Percentiles rank a stretch among this genome's conserved stretches.
phyloP scores from a whole-genome alignment of 2,113 vertebrate species.

The Vulpes vulpes region DNA sequence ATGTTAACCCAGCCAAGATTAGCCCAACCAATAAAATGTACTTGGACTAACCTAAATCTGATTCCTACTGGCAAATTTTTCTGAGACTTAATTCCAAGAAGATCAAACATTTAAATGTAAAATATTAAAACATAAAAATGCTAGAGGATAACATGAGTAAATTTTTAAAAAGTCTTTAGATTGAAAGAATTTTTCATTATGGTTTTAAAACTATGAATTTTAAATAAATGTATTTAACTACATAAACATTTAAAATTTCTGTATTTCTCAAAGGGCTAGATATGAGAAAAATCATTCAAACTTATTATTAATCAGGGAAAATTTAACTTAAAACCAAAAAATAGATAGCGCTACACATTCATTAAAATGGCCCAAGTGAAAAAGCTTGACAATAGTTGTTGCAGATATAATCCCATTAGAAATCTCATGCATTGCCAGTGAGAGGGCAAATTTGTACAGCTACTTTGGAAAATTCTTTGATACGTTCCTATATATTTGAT shows the following conservation, averaged over 20 bases:
- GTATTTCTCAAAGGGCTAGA: neutral
- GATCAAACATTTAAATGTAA: constrained; percentile 29
- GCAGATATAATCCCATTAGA: neutral
- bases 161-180: constrained; percentile 37
- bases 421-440: neutral
- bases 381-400: neutral
- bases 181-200: neutral
- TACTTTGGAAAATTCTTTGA: neutral
- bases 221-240: neutral
- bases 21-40: neutral
- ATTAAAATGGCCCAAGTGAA: neutral
- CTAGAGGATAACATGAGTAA: neutral
- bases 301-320: neutral
- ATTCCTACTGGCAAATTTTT: neutral
- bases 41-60: neutral
- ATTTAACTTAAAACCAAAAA: neutral
- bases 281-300: neutral
- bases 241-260: neutral
- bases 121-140: neutral
- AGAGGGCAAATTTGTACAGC: neutral
- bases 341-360: neutral
- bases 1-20: neutral
- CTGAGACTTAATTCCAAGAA: neutral
- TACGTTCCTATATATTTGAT: neutral
- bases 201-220: neutral